Evolutionary conservation across 2,113 vertebrate species (phyloP).

Genomic region (Pholis gunnellus): DNA sequence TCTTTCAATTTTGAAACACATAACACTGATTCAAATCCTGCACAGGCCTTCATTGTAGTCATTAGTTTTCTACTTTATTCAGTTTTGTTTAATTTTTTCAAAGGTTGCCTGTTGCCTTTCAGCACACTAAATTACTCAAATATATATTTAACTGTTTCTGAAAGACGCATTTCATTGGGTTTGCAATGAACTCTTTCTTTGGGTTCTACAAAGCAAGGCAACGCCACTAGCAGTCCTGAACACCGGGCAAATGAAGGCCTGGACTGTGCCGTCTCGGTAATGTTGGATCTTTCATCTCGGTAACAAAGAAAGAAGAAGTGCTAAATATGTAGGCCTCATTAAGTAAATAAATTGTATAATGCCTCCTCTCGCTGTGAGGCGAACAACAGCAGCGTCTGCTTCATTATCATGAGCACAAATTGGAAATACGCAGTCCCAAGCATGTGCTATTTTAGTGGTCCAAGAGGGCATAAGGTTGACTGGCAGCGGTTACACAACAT

Average conservation of each 20-base stretch:
- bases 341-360: conserved; percentile 57
- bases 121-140: neutral
- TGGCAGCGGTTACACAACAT: conserved; percentile 22
- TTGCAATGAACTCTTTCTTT: conserved; percentile 15
- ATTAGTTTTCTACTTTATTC: conserved; percentile 16
- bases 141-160: neutral
- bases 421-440: conserved; percentile 18
- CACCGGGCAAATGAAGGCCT: conserved; percentile 18
- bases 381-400: conserved; percentile 40
- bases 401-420: conserved; percentile 46
- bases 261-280: conserved; percentile 27
- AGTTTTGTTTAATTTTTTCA: neutral
- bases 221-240: neutral
- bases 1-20: conserved; percentile 32
- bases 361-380: conserved; percentile 29
- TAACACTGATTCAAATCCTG: conserved; percentile 27
- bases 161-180: neutral
- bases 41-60: conserved; percentile 22
- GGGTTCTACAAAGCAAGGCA: neutral
- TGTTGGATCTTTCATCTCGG: conserved; percentile 59
- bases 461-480: conserved; percentile 3
- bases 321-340: conserved; percentile 57
- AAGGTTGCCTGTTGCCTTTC: neutral
- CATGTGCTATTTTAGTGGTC: conserved; percentile 18
- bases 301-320: conserved; percentile 59